Conservation (phyloP, 2,797 vertebrate genomes). For the Channa striata region DNA sequence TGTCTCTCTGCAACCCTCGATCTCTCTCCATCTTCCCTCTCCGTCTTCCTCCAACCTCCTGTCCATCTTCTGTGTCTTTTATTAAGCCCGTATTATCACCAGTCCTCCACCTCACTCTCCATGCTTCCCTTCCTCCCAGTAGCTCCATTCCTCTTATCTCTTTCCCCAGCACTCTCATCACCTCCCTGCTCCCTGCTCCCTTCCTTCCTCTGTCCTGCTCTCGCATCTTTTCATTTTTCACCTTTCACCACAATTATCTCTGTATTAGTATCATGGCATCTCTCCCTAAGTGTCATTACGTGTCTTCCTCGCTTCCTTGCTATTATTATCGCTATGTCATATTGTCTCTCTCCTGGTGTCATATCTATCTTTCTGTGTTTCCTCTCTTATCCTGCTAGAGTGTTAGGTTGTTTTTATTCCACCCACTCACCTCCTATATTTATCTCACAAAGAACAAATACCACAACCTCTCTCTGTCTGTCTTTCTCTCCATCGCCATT, state of each 20-base stretch:
- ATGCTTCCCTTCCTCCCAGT: constrained; percentile 35
- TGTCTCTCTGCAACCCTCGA: constrained; percentile 47
- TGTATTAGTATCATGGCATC: constrained; percentile 57
- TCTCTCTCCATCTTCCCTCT: constrained; percentile 32
- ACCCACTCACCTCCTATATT: constrained; percentile 82
- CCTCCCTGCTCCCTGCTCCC: constrained; percentile 7
- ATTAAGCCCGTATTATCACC: constrained; percentile 39
- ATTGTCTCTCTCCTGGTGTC: constrained; percentile 69
- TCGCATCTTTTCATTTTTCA: constrained; percentile 43
- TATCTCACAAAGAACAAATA: constrained; percentile 80
- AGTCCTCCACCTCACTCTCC: constrained; percentile 18
- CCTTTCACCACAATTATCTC: constrained; percentile 61
- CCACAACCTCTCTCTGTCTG: constrained; percentile 69
- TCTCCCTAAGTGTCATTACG: constrained; percentile 61
- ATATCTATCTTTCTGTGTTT: constrained; percentile 70
- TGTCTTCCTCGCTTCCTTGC: constrained; percentile 51
- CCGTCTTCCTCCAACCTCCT: constrained; percentile 36
- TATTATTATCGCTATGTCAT: constrained; percentile 72
- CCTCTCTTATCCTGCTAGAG: constrained; percentile 71
- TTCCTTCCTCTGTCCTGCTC: constrained; percentile 37
- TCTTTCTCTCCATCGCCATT: constrained; percentile 58
- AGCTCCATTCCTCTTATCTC: constrained; percentile 30
- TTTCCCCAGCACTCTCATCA: constrained; percentile 20
- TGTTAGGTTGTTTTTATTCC: constrained; percentile 77
- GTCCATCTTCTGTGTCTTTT: constrained; percentile 39